Evolutionary conservation across 2,797 vertebrate genomes (phyloP).

Genomic region (Margarornis squamiger): DNA sequence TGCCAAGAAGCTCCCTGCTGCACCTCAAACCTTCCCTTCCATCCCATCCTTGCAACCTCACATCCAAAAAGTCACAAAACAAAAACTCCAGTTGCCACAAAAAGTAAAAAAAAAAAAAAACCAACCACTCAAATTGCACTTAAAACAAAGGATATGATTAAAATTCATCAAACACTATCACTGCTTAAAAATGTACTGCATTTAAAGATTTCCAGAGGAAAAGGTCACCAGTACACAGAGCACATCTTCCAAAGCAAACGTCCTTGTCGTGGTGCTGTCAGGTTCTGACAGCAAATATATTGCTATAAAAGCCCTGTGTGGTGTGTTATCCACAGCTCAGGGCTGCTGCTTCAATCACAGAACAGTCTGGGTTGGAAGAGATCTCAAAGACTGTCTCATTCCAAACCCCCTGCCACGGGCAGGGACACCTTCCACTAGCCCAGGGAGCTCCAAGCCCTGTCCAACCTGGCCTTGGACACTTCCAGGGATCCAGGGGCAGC

Average conservation of each 20-base stretch:
- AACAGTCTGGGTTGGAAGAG: not conserved
- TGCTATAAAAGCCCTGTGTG: not conserved
- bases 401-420: accelerated
- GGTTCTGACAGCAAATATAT: not conserved
- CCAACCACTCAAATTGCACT: not conserved
- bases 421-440: accelerated
- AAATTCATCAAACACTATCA: not conserved
- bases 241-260: not conserved
- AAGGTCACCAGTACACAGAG: not conserved
- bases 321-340: not conserved
- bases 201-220: not conserved
- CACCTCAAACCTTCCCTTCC: not conserved
- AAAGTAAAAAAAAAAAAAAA: not conserved
- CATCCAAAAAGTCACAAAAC: accelerated
- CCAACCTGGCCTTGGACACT: not conserved
- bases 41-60: not conserved
- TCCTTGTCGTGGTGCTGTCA: not conserved
- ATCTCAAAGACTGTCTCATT: not conserved
- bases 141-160: not conserved
- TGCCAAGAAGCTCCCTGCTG: not conserved
- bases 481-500: not conserved
- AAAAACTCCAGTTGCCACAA: not conserved
- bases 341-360: not conserved
- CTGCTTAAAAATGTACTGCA: not conserved
- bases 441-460: not conserved